Evolutionary conservation across 2,888 invertebrate genomes (phyloP), one percentile per base, ranked within the genome.

Genomic region (Ditylenchus weischeri): DNA sequence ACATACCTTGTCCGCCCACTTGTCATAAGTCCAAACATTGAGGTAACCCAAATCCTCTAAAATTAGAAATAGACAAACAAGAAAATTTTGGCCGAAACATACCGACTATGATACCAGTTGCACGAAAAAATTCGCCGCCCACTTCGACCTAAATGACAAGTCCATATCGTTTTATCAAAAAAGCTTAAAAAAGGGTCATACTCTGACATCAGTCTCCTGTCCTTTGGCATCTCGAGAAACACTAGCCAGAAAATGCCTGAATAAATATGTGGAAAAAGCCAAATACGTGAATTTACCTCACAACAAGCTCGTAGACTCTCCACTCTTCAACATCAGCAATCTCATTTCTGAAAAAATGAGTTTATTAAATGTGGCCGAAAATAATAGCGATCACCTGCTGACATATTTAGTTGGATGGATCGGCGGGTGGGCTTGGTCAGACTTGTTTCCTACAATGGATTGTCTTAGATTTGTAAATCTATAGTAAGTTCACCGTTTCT

Each of bases 371-470:
- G 2, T n/a, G n/a, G n/a, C 29, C 2, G 2, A 29, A 2, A 29
- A 29, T 29, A 29, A 29, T 5, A 4, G 5, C 29, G 2, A 29
- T 4, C 5, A 29, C 57, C 57, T 43, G 48, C 65, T 35, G 43
- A 66, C 87, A 80, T 90, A 88, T 85, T 94, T 95, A 4, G 90
- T 91, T 0, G 95, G 93, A 85, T 98, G 96, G 83, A 99, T 99
- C 0, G 98, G 98, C 49, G 98, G 98, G 89, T 98, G 98, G 69
- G 98, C 98, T 84, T 95, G 90, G 85, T 96, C 96, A 21, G 90
- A 90, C 85, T 99, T 99, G 80, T 89, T 91, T 6, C 43, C 43
- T 43, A 29, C 29, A 29, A 29, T 29, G 29, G 29, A 29, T 4
- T 29, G 29, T 29, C 29, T 29, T 5, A 29, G 29, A 29, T 29